Conservation (phyloP, 2,797 vertebrate genomes). For the Gastrophryne carolinensis region DNA sequence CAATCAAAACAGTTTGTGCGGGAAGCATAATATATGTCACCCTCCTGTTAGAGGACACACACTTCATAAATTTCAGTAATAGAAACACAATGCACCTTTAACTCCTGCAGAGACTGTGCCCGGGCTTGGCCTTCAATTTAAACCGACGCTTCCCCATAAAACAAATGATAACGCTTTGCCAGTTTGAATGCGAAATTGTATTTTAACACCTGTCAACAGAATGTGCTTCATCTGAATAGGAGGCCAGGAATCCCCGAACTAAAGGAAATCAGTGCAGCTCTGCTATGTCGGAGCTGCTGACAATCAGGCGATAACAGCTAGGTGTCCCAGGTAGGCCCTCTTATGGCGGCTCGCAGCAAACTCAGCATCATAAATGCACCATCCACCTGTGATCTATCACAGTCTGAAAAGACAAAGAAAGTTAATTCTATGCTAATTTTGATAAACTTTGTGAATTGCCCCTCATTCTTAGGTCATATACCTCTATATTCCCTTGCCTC, state of each 20-base stretch:
- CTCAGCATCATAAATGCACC: no score
- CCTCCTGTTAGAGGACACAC: constrained; percentile 43
- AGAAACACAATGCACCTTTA: constrained; percentile 23
- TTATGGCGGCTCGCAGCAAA: neutral
- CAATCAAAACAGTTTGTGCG: constrained; percentile 52
- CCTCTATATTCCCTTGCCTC: no score
- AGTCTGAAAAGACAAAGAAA: no score
- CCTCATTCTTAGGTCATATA: no score
- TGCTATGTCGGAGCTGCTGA: no score
- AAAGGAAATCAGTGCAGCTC: no score
- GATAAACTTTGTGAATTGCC: no score
- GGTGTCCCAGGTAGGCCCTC: constrained; percentile 13
- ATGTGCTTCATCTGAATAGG: neutral
- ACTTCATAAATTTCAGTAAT: constrained; percentile 39
- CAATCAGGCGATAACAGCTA: neutral
- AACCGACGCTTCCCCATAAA: neutral
- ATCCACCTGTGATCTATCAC: no score
- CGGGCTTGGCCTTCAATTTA: neutral
- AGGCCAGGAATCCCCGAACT: neutral
- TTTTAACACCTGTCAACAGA: neutral
- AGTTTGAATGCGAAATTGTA: neutral
- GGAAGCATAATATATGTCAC: constrained; percentile 57
- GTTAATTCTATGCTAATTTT: no score
- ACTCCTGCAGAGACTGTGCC: constrained; percentile 4
- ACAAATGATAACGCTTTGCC: neutral